Base-by-base conservation (phyloP, 2,113 vertebrate species). In the Lycocorax pyrrhopterus region DNA sequence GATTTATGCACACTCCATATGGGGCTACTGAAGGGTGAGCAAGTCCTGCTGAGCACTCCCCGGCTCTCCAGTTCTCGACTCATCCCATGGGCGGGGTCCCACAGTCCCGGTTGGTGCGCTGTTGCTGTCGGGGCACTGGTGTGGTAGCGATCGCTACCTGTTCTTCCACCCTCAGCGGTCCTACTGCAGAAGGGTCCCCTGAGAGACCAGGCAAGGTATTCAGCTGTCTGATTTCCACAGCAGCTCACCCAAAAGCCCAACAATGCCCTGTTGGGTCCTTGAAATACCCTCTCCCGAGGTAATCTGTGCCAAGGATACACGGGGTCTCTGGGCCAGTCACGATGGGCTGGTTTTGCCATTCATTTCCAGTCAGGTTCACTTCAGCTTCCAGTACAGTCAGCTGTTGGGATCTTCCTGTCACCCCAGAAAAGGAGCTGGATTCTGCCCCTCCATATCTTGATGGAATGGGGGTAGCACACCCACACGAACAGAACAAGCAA, bases 101-200 rank as follows among this genome's bases (percentile, higher is more conserved):
- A 39, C 39, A 12, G 39, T 39, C 43, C 73, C 1, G 3, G 55
- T 1, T 37, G 73, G 16, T 19, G n/a, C 12, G 12, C 12, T 32
- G 32, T 2, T 78, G 59, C 37, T 43, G 14, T n/a, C 6, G 10
- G 30, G 47, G 37, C 75, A 64, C 32, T 43, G 37, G 3, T 52
- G 23, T 43, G 47, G 75, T 1, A 17, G 18, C 5, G 1, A 11
- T 33, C 5, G 3, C 23, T 52, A 1, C 37, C 47, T 63, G 23
- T 9, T 43, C 75, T 78, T 43, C 30, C 20, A n/a, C 30, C 19
- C 59, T 64, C 59, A 17, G 75, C 59, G 33, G 7, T 63, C 46
- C 30, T 7, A 2, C 22, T 41, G 47, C 46, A 63, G 35, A 64
- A n/a, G 32, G 23, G 8, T 29, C 30, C 32, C n/a, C 25, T 52